These are phyloP conservation scores for Syrmaticus mikado DNA, from an alignment of 2,113 vertebrate species.

Conservation along the genomic window DNA sequence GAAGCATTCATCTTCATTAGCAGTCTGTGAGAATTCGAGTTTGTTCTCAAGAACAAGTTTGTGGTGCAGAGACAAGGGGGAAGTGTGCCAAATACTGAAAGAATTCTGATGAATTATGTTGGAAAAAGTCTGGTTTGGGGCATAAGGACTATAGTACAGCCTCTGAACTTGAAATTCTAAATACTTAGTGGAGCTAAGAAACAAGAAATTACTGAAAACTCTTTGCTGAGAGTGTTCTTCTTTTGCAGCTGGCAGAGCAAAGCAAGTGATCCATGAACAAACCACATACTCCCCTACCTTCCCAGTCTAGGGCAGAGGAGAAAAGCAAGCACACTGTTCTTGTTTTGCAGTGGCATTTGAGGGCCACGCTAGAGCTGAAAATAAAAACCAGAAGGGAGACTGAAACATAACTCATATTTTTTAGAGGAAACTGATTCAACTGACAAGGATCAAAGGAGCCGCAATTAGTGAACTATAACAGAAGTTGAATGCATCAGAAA, in stretches of 20 bases:
- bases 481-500: neutral
- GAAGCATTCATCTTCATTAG: rapidly evolving
- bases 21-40: neutral
- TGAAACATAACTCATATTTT: neutral
- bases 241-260: neutral
- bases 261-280: neutral
- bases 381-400: neutral
- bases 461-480: neutral
- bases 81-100: neutral
- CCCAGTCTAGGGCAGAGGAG: neutral
- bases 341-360: neutral
- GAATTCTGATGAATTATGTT: neutral
- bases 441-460: neutral
- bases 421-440: neutral
- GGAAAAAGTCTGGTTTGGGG: neutral
- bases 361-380: neutral
- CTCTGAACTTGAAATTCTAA: neutral
- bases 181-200: neutral
- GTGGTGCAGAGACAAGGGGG: rapidly evolving
- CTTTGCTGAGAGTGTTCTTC: neutral
- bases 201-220: neutral
- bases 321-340: neutral
- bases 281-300: neutral
- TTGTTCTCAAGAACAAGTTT: neutral
- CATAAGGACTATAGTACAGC: neutral